Evolutionary conservation across 2,797 vertebrate species (phyloP).

Genomic region (Sylvilagus floridanus): DNA sequence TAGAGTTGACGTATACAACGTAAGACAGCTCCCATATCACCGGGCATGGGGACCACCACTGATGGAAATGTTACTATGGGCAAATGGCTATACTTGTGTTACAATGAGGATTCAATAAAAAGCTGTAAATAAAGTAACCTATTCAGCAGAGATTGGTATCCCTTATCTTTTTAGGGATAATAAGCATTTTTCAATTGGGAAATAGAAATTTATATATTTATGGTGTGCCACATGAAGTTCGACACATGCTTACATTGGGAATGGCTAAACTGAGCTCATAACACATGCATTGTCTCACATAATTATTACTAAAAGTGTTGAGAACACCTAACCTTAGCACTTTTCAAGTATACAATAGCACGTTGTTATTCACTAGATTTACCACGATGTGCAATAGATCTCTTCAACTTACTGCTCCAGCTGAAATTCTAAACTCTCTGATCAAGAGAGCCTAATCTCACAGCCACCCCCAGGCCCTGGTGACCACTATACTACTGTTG

Average conservation of each 20-base stretch:
- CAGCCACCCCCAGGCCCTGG: too few species aligned
- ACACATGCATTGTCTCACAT: not conserved
- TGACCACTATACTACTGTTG: not conserved
- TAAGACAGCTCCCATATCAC: not conserved
- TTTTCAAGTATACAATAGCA: not conserved
- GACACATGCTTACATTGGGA: not conserved
- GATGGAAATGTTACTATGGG: not conserved
- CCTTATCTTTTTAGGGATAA: not conserved
- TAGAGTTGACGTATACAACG: not conserved
- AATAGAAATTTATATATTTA: not conserved
- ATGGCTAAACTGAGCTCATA: not conserved
- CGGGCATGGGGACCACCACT: too few species aligned
- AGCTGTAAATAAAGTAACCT: not conserved
- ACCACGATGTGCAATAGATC: not conserved
- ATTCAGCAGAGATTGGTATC: not conserved
- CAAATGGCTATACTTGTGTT: not conserved
- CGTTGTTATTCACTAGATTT: not conserved
- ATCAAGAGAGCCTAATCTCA: not conserved
- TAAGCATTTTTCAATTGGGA: not conserved
- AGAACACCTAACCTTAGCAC: not conserved
- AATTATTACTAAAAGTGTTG: not conserved
- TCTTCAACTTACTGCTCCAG: not conserved
- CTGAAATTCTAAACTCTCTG: not conserved
- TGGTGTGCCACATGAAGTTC: not conserved
- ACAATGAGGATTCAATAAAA: not conserved